Base-by-base conservation (phyloP, 1,140 invertebrate species). In the Magallana angulata region DNA sequence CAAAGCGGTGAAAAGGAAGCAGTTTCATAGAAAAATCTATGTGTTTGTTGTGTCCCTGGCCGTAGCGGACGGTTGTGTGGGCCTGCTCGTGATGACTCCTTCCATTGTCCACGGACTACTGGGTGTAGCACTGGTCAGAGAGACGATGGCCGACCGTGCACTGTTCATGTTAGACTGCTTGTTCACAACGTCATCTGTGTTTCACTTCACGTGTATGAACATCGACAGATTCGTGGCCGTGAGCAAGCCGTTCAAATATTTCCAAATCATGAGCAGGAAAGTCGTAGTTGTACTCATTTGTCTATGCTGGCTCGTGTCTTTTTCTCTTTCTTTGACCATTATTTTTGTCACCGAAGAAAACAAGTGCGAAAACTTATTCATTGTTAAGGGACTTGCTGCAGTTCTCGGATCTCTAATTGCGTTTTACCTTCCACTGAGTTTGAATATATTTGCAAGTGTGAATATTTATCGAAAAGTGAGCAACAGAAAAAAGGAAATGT, bases 141-240 rank as follows among this genome's bases (percentile, higher is more conserved):
- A 98, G 30, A 96, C 97, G 87, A 96, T 97, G 93, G 98, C 99
- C 95, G 99, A 98, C 96, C 98, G 99, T 95, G 98, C 98, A 56
- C 99, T 98, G 98, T 97, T 99, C 88, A 98, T 98, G 59, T 98
- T 99, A 95, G 98, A 99, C 95, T 98, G 99, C 91, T 98, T 99
- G 97, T 99, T 98, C 95, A 99, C 97, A 90, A 99, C 98, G 76
- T 98, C 98, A 56, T 99, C 98, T 87, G 99, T 99, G 91, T 96
- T 99, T 84, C 99, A 99, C 95, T 96, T 99, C 87, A 99, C 98
- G 95, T 98, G 98, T 89, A 99, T 99, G 94, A 98, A 98, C 71
- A 96, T 99, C 91, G 98, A 99, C 95, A 96, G 98, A 60, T 99
- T 99, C 94, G 98, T 99, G 90, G 98, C 99, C 95, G 99, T 99